Evolutionary conservation across 2,888 invertebrate species (phyloP).

Genomic region (Quadriops clusia): DNA sequence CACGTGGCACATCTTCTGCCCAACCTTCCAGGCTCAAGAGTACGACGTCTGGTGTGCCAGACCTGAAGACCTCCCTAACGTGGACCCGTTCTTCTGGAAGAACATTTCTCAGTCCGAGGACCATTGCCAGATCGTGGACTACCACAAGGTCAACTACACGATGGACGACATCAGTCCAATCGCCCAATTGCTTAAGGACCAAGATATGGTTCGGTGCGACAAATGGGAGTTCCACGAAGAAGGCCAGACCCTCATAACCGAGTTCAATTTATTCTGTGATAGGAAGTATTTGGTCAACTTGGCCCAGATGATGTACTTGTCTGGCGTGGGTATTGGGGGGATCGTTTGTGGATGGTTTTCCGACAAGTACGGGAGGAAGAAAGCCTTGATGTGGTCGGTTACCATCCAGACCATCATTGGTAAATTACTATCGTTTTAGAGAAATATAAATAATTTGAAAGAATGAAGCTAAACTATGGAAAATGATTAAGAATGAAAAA

Average conservation of each 20-base stretch:
- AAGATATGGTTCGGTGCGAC: constrained; percentile 23
- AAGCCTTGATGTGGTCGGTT: constrained; percentile 58
- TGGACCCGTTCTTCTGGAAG: constrained; percentile 49
- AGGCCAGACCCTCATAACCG: constrained; percentile 58
- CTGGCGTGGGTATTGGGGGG: constrained; percentile 67
- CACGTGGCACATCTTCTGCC: constrained; percentile 68
- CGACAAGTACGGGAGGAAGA: constrained; percentile 68
- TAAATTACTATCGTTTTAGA: no score
- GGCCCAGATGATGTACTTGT: constrained; percentile 65
- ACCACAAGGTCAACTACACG: constrained; percentile 33
- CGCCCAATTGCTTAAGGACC: constrained; percentile 13
- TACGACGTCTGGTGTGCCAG: constrained; percentile 59
- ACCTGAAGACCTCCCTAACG: constrained; percentile 43
- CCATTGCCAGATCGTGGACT: constrained; percentile 44
- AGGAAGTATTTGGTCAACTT: constrained; percentile 54
- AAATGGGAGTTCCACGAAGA: constrained; percentile 32
- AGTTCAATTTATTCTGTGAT: constrained; percentile 69
- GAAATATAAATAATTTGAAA: no score
- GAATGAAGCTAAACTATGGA: no score
- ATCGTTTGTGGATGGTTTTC: constrained; percentile 69
- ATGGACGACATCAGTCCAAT: constrained; percentile 27
- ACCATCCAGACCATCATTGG: constrained; percentile 56
- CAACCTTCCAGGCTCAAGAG: constrained; percentile 59
- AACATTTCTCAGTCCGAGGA: constrained; percentile 53
- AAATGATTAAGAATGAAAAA: no score